A percentile compares a stretch with the other conserved stretches of the same genome.
These are phyloP conservation scores for Ibidorhyncha struthersii DNA, from an alignment of 2,113 vertebrate genomes.

Conservation along the genomic window DNA sequence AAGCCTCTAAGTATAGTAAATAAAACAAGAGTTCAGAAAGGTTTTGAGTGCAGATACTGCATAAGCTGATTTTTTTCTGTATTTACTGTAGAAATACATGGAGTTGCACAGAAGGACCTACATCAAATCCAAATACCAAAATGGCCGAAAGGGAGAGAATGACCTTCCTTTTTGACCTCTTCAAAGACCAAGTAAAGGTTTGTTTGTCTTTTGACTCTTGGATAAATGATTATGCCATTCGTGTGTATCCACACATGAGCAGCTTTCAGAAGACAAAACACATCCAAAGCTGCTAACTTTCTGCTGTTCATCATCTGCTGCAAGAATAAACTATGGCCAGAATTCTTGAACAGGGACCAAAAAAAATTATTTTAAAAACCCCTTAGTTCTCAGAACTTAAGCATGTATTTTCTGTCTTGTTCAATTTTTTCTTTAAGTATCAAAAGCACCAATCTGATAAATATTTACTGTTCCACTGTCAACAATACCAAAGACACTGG, in stretches of 20 bases:
- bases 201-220: background rate
- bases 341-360: background rate
- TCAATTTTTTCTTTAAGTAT: background rate
- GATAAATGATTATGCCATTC: background rate
- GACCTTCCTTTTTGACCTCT: background rate
- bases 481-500: background rate
- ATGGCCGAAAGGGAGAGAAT: background rate
- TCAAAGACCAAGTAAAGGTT: background rate
- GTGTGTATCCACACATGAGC: background rate
- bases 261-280: slow-evolving; percentile 17
- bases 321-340: background rate
- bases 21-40: background rate
- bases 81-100: background rate
- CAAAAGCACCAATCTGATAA: background rate
- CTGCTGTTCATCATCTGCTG: background rate
- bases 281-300: background rate
- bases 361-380: background rate
- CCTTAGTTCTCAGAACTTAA: background rate
- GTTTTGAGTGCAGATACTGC: background rate
- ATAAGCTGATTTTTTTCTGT: background rate
- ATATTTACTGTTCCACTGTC: background rate
- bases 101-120: background rate
- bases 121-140: background rate
- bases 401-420: background rate
- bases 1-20: background rate